Evolutionary conservation across 2,888 invertebrate genomes (phyloP).

Genomic region (Silvanus unidentatus): DNA sequence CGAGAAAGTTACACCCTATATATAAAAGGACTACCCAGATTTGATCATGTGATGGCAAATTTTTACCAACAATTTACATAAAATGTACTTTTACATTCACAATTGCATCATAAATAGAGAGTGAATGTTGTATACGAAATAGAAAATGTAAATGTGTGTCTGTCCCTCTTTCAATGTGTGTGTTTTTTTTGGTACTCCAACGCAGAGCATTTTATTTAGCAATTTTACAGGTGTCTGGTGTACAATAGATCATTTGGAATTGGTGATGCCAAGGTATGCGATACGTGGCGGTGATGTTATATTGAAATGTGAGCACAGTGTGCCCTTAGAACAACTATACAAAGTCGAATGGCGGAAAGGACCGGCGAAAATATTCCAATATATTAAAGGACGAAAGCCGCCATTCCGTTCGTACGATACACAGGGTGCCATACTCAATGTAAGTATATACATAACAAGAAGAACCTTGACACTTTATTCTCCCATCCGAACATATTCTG

Average conservation of each 20-base stretch:
- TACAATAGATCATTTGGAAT: slow-evolving; percentile 41
- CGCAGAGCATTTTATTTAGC: background rate
- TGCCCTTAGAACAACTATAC: slow-evolving; percentile 65
- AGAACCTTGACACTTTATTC: slow-evolving; percentile 8
- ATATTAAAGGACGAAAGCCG: slow-evolving; percentile 69
- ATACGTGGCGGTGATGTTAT: slow-evolving; percentile 65
- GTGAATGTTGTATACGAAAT: no score
- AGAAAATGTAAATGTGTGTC: no score
- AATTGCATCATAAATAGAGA: no score
- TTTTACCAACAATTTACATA: no score
- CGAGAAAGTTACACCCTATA: no score
- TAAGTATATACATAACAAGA: no score
- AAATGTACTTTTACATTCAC: no score
- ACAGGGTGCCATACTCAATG: slow-evolving; percentile 69
- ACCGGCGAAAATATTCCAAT: slow-evolving; percentile 82
- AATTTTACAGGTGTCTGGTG: slow-evolving; percentile 37
- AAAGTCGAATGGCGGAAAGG: slow-evolving; percentile 71
- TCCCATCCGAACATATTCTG: no score
- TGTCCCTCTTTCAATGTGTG: no score
- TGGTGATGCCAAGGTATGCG: slow-evolving; percentile 57
- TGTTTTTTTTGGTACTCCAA: no score
- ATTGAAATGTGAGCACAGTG: slow-evolving; percentile 70
- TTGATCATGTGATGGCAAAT: no score
- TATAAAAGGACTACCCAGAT: no score
- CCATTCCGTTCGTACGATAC: slow-evolving; percentile 64